Evolutionary conservation across 2,797 vertebrate species (phyloP), one percentile per base, ranked within the genome.

Genomic region (Furcifer pardalis): DNA sequence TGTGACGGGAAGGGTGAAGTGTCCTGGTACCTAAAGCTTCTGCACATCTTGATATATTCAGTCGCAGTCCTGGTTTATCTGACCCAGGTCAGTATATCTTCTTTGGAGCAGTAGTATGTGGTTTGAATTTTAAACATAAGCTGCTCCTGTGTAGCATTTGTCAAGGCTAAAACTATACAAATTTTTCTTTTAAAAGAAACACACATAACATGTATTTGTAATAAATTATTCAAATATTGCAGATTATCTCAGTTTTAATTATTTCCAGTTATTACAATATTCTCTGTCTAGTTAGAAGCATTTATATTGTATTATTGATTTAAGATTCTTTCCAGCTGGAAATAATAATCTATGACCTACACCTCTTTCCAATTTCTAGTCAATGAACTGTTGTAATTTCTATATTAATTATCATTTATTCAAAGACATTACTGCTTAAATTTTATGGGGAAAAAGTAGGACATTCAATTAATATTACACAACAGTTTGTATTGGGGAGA

Each of bases 241-340:
- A 82, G 88, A 83, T 5, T 4, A 84, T 77, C 21, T 17, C 74
- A 59, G 84, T 84, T 63, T 82, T 60, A 72, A 82, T 82, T 84
- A 32, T 62, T 35, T 37, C n/a, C n/a, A 68, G n/a, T 63, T 40
- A 90, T 69, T 85, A 83, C 4, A 6, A 44, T 56, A 17, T 13
- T 15, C 78, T 27, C 17, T 74, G 62, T 62, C 79, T 83, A 79
- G 25, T 19, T 90, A 44, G 80, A 85, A 66, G 52, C 71, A n/a
- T 60, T 89, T 32, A 49, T 17, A 25, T 35, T 35, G 19, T 46
- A 0, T 44, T 72, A 27, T 83, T 65, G 84, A 25, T 81, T 85
- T 23, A 62, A 77, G 81, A 30, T 74, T 88, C 21, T 85, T 52
- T 77, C 81, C 1, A 21, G 15, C 12, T 85, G 60, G 87, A 88